Evolutionary conservation across 1,140 invertebrate genomes (phyloP), one percentile per base, ranked within the genome.

Genomic region (Trypoxylus dichotomus): DNA sequence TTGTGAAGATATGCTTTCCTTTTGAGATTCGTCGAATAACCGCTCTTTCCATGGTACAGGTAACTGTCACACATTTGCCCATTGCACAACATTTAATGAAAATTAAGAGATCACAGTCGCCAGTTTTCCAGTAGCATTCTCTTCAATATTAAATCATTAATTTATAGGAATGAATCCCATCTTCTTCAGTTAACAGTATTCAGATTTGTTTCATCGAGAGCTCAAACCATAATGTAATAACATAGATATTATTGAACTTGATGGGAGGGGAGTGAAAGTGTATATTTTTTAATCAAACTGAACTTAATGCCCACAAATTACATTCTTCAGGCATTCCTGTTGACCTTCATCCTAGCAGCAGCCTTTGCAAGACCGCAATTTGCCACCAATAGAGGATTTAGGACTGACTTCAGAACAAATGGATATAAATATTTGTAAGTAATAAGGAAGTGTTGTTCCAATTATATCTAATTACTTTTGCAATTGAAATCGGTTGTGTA

Each of bases 381-480:
- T 27, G 60, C 60, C 8, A 68, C 60, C 11, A 68, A 27, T 10
- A 24, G 60, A 68, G 27, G 60, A 27, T 68, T 68, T 29, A 11
- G 25, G 15, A 68, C 60, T 11, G 60, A 68, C 1, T 68, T 68
- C 13, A 24, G 60, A 27, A 15, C 24, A 11, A 68, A 25, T 13
- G 60, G 60, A 68, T 68, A 68, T 24, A 68, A 68, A 68, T 68
- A 13, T 68, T 68, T 68, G 60, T 68, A 27, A 68, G 60, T 68
- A 68, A 58, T 37, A 5, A 37, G 3, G 32, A 37, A 2, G 5
- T 37, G 32, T 37, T n/a, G n/a, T n/a, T n/a, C n/a, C n/a, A n/a
- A n/a, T n/a, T 37, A 37, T 0, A 8, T 2, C 32, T 37, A 37
- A 37, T 32, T n/a, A n/a, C n/a, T 3, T 32, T n/a, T n/a, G n/a